Percentiles rank a stretch among this genome's conserved stretches.
Conservation (phyloP, 2,888 invertebrate genomes). For the Schrankia costaestrigalis region DNA sequence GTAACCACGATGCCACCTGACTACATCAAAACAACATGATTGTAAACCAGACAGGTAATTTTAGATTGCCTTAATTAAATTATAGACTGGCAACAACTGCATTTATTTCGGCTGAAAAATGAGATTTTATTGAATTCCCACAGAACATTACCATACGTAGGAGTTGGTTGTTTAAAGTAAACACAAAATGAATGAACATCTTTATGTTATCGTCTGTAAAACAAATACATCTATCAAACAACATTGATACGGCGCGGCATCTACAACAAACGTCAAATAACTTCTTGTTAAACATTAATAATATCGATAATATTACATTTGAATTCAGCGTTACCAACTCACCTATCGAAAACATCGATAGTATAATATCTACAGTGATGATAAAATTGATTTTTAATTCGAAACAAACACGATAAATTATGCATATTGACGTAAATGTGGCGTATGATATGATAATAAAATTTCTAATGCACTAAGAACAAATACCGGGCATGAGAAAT, state of each 20-base stretch:
- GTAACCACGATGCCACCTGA: no score
- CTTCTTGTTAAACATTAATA: constrained; percentile 48
- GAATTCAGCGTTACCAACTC: constrained; percentile 32
- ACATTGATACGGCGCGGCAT: constrained; percentile 37
- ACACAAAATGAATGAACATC: neutral
- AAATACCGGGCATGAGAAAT: constrained; percentile 17
- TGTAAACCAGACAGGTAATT: no score
- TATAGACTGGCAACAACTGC: no score
- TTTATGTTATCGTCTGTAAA: constrained; percentile 37
- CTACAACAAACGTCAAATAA: constrained; percentile 50
- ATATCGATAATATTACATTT: constrained; percentile 38
- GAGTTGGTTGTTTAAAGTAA: neutral
- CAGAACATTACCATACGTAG: no score
- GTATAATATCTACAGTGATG: constrained; percentile 11
- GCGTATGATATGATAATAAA: constrained; percentile 23
- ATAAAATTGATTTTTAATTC: constrained; percentile 32
- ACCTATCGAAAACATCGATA: constrained; percentile 26
- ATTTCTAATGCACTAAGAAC: constrained; percentile 16
- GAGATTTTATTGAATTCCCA: no score
- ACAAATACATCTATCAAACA: constrained; percentile 57
- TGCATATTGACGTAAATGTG: constrained; percentile 27
- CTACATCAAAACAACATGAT: no score
- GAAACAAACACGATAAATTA: constrained; percentile 27
- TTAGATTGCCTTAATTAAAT: no score
- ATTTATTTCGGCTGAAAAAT: no score